phyloP scores from a whole-genome alignment of 1,140 invertebrate species.

The Metaphire vulgaris region DNA sequence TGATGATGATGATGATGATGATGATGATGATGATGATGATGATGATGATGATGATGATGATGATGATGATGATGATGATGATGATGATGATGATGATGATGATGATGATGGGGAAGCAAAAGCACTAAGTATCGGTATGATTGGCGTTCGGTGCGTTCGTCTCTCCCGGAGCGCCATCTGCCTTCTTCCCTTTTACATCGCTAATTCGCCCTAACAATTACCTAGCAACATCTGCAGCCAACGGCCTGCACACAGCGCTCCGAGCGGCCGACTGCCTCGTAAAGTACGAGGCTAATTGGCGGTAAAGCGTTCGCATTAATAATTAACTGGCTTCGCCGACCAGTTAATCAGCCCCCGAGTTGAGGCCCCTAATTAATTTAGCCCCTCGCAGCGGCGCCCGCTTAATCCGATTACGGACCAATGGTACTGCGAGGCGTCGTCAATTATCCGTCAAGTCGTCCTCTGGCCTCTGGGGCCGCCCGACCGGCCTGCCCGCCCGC shows the following conservation, averaged over 20 bases:
- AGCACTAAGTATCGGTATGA: neutral
- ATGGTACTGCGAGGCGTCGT: too few relatives aligned
- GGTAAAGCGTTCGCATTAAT: neutral
- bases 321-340: neutral
- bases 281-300: neutral
- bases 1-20: neutral
- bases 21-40: conserved; percentile 4
- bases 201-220: neutral
- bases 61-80: conserved; percentile 14
- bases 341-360: too few relatives aligned
- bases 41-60: conserved; percentile 12
- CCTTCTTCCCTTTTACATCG: neutral
- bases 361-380: neutral
- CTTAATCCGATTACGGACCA: neutral
- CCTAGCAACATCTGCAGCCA: neutral
- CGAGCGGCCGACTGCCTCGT: neutral
- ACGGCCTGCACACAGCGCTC: too few relatives aligned
- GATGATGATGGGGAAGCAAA: neutral
- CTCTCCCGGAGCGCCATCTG: neutral
- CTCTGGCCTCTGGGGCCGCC: too few relatives aligned
- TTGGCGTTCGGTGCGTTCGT: neutral
- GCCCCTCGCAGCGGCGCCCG: neutral
- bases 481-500: too few relatives aligned
- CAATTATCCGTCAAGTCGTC: too few relatives aligned
- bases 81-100: conserved; percentile 16